phyloP scores from a whole-genome alignment of 2,888 invertebrate genomes.

The Lycocerus yunnanus region DNA sequence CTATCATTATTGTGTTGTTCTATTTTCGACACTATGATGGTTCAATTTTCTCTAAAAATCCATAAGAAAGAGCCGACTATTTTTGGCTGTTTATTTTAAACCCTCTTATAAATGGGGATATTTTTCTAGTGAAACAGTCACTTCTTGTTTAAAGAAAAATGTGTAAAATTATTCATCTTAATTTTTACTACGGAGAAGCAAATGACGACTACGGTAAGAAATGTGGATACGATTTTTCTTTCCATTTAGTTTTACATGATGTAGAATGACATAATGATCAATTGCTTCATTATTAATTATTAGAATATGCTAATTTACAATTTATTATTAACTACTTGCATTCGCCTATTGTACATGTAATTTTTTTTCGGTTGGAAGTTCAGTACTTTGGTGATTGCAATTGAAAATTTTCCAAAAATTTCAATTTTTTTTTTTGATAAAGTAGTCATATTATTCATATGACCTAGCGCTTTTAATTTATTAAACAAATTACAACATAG shows the following conservation, averaged over 20 bases:
- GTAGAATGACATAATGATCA: not conserved
- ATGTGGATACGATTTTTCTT: not conserved
- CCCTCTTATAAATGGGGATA: not conserved
- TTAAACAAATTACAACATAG: too few relatives aligned
- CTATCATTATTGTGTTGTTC: not conserved
- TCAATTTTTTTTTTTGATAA: not conserved
- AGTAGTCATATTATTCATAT: not conserved
- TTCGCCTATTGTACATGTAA: not conserved
- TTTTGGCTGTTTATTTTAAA: not conserved
- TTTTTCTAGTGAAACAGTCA: not conserved
- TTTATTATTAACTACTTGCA: not conserved
- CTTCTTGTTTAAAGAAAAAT: not conserved
- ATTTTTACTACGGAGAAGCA: not conserved
- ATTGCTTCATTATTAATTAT: not conserved
- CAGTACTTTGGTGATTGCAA: too few relatives aligned
- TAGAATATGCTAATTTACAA: not conserved
- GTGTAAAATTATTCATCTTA: not conserved
- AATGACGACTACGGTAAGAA: not conserved
- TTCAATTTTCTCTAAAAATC: not conserved
- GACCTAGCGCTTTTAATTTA: not conserved
- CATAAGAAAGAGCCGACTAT: not conserved
- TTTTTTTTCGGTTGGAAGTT: too few relatives aligned
- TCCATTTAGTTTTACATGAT: not conserved
- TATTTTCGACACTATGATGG: not conserved
- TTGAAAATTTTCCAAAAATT: too few relatives aligned